These are phyloP conservation scores for Gastracanthus pulcherrimus DNA, from an alignment of 2,888 invertebrate genomes.

Conservation along the genomic window DNA sequence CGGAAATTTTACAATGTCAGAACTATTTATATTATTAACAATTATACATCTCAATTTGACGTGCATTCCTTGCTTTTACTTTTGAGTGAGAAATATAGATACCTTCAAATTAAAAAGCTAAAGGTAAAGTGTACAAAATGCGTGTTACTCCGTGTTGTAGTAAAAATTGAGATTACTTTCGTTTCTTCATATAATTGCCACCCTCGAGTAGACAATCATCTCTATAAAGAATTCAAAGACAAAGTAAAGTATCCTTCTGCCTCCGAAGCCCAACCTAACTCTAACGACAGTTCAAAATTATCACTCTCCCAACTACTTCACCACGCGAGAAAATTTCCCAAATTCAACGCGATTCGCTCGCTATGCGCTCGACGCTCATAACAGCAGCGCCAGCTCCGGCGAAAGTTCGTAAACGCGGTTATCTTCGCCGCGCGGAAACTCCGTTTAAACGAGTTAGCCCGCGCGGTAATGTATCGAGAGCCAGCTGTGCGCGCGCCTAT, in stretches of 20 bases:
- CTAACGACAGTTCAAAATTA: background rate
- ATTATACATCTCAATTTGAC: no score
- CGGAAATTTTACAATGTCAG: no score
- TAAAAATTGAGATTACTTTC: no score
- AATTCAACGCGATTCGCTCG: background rate
- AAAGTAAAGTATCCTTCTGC: no score
- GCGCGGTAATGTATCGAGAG: constrained; percentile 71
- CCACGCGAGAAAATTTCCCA: background rate
- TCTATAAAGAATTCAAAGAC: background rate
- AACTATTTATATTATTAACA: no score
- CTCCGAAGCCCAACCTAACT: background rate
- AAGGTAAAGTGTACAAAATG: no score
- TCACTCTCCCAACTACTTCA: background rate
- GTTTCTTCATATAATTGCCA: no score
- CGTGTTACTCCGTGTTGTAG: no score
- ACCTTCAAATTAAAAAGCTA: no score
- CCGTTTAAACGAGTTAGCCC: constrained; percentile 71
- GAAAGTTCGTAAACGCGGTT: constrained; percentile 72
- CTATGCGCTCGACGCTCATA: background rate
- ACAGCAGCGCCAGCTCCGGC: constrained; percentile 23
- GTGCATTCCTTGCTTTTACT: no score
- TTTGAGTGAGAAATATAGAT: no score
- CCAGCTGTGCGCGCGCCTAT: constrained; percentile 15
- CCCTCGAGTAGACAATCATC: background rate
- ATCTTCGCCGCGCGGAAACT: constrained; percentile 68